A percentile compares a stretch with the other conserved stretches of the same genome.
phyloP scores from a whole-genome alignment of 2,888 invertebrate genomes.

The Hylaea fasciaria region DNA sequence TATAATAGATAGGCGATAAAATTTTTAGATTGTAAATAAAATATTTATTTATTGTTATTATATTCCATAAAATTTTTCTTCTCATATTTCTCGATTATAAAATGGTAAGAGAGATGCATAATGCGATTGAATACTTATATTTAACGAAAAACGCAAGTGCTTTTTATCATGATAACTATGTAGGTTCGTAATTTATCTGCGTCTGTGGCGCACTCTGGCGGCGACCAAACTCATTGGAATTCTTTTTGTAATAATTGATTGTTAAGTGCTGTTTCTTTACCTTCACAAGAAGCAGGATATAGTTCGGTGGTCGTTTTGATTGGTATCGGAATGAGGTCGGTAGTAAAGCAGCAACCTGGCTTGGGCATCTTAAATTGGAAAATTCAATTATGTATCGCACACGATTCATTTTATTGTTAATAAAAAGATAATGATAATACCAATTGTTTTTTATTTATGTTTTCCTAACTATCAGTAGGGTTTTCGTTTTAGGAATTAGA shows the following conservation, averaged over 20 bases:
- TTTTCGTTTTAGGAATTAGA: too few species aligned
- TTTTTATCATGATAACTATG: slow-evolving; percentile 71
- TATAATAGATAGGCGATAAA: slow-evolving; percentile 81
- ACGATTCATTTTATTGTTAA: slow-evolving; percentile 84
- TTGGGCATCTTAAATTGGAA: slow-evolving; percentile 74
- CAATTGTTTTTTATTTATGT: slow-evolving; percentile 45
- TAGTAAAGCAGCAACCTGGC: slow-evolving; percentile 66
- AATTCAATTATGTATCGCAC: slow-evolving; percentile 81
- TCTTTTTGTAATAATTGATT: slow-evolving; percentile 58
- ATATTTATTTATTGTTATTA: slow-evolving; percentile 84
- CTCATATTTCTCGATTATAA: slow-evolving; percentile 82
- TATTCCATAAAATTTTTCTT: slow-evolving; percentile 81
- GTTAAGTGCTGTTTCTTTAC: slow-evolving; percentile 56
- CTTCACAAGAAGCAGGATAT: slow-evolving; percentile 52
- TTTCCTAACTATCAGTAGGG: background rate
- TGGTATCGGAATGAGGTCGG: slow-evolving; percentile 55
- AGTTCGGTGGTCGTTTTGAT: slow-evolving; percentile 42
- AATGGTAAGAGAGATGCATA: slow-evolving; percentile 78
- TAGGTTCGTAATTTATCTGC: slow-evolving; percentile 50
- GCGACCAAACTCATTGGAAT: slow-evolving; percentile 54
- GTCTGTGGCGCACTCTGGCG: slow-evolving; percentile 27
- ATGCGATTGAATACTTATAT: slow-evolving; percentile 68
- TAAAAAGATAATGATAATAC: slow-evolving; percentile 81
- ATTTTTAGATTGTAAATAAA: slow-evolving; percentile 82
- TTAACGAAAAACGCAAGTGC: slow-evolving; percentile 73